These are phyloP conservation scores for Furnarius figulus DNA, from an alignment of 2,113 vertebrate species.

Conservation along the genomic window DNA sequence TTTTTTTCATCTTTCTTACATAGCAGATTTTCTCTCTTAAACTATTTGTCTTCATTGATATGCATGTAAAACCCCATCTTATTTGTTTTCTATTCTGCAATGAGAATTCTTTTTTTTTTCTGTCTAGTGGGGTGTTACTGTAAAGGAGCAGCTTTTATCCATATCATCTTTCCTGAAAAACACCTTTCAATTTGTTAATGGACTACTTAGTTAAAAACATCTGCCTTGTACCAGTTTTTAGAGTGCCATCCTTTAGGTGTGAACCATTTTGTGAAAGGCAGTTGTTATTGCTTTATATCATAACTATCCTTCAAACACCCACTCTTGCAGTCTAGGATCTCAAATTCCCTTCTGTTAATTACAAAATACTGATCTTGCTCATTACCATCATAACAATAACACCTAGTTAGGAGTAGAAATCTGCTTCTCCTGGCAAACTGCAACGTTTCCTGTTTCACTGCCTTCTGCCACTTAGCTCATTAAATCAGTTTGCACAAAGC, in stretches of 20 bases:
- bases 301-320: neutral
- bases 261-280: constrained; percentile 1
- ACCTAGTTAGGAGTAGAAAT: neutral
- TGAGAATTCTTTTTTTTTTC: neutral
- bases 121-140: neutral
- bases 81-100: neutral
- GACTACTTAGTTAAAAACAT: neutral
- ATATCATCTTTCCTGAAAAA: neutral
- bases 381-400: neutral
- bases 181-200: neutral
- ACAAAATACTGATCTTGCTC: neutral
- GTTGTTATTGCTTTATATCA: neutral
- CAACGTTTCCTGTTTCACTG: neutral
- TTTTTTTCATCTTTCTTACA: neutral
- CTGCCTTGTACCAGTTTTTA: neutral
- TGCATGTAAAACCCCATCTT: neutral
- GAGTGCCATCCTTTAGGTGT: neutral
- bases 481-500: neutral
- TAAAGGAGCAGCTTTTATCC: neutral
- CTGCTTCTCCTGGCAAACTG: neutral
- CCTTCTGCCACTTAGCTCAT: neutral
- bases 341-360: constrained; percentile 25
- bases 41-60: neutral
- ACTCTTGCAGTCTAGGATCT: constrained; percentile 5
- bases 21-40: neutral